A percentile compares a stretch with the other conserved stretches of the same genome.
phyloP scores from a whole-genome alignment of 2,888 invertebrate species.

The Tachystola acroxantha region DNA sequence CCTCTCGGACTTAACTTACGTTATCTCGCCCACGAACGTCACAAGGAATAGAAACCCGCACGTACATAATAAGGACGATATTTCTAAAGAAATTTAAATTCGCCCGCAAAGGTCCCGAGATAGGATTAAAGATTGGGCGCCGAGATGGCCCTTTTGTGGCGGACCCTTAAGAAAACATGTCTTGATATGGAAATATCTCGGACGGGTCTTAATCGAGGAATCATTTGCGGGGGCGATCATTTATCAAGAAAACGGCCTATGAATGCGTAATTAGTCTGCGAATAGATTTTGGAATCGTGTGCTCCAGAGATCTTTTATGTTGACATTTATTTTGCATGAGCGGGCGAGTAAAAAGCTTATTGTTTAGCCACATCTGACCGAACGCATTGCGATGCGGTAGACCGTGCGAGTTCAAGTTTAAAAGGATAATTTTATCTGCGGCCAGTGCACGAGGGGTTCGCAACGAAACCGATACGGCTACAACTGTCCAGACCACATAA shows the following conservation, averaged over 20 bases:
- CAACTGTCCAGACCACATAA: constrained; percentile 22
- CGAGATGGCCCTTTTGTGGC: constrained; percentile 77
- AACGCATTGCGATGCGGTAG: constrained; percentile 56
- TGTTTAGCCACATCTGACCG: constrained; percentile 53
- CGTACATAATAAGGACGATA: constrained; percentile 78
- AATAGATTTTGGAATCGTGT: constrained; percentile 35
- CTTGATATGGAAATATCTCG: constrained; percentile 77
- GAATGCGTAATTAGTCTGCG: constrained; percentile 62
- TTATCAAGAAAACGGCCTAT: constrained; percentile 63
- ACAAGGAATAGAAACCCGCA: constrained; percentile 75
- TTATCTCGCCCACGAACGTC: constrained; percentile 75
- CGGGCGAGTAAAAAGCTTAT: constrained; percentile 52
- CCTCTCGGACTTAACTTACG: constrained; percentile 77
- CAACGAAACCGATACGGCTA: constrained; percentile 18
- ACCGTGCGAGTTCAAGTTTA: constrained; percentile 53
- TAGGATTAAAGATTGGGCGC: constrained; percentile 78
- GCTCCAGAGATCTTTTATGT: constrained; percentile 38
- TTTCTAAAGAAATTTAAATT: constrained; percentile 79
- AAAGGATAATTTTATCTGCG: constrained; percentile 58
- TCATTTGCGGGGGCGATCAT: constrained; percentile 69
- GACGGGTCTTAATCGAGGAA: constrained; percentile 68
- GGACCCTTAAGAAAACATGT: constrained; percentile 78
- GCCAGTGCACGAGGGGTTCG: constrained; percentile 13
- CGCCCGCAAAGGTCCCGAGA: constrained; percentile 77
- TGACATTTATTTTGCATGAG: constrained; percentile 62